phyloP scores from a whole-genome alignment of 2,113 vertebrate genomes.

The Petrocephalus zakoni region DNA sequence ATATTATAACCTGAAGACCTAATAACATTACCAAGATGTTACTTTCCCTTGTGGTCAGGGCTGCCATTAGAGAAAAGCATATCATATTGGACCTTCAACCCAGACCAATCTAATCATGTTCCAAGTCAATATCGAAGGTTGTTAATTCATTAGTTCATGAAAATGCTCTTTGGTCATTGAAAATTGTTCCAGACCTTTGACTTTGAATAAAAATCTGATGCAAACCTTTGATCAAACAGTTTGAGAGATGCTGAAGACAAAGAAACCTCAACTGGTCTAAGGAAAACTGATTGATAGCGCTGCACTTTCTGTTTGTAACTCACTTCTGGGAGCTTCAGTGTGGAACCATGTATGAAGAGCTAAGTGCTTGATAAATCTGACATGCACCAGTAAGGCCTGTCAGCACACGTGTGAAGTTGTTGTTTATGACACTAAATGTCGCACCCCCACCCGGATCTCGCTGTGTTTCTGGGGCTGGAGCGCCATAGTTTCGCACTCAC shows the following conservation, averaged over 20 bases:
- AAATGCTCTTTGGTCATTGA: neutral
- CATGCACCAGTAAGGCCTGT: neutral
- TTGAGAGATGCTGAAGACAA: neutral
- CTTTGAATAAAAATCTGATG: neutral
- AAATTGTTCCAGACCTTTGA: neutral
- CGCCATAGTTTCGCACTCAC: slow-evolving; percentile 58
- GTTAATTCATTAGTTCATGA: neutral
- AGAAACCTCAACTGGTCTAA: neutral
- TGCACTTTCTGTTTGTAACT: neutral
- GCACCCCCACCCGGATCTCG: neutral
- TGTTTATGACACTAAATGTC: neutral
- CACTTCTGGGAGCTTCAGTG: neutral
- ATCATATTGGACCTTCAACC: neutral
- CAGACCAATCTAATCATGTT: neutral
- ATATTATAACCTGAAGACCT: neutral
- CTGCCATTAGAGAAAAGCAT: neutral
- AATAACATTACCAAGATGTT: neutral
- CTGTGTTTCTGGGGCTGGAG: neutral
- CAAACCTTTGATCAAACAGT: neutral
- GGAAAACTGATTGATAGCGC: neutral
- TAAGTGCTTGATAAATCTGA: neutral
- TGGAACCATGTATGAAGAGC: neutral
- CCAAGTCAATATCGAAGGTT: neutral
- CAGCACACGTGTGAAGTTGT: neutral
- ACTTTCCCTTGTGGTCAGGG: neutral